Evolutionary conservation across 2,113 vertebrate species (phyloP).

Genomic region (Myxocyprinus asiaticus): DNA sequence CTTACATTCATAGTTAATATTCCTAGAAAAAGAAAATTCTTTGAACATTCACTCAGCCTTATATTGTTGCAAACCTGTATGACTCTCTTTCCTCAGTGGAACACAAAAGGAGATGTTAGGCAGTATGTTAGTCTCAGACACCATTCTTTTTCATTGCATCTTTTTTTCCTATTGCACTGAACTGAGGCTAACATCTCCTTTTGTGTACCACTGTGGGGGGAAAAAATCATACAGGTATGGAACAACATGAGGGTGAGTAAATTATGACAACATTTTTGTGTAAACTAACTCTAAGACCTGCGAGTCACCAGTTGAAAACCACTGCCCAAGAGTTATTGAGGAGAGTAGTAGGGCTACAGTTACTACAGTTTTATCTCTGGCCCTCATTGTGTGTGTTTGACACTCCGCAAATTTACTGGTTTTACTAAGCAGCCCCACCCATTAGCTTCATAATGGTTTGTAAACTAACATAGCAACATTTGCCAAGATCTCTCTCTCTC

Average conservation of each 20-base stretch:
- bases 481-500: background rate
- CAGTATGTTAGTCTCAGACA: too few species aligned
- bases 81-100: too few species aligned
- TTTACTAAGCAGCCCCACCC: constrained; percentile 10
- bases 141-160: too few species aligned
- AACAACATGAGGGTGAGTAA: background rate
- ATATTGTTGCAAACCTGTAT: too few species aligned
- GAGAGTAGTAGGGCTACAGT: background rate
- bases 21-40: too few species aligned
- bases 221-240: background rate
- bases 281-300: background rate
- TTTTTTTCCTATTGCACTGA: too few species aligned
- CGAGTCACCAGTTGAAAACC: too few species aligned
- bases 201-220: too few species aligned
- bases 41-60: too few species aligned
- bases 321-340: background rate
- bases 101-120: too few species aligned
- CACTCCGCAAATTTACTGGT: background rate
- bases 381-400: background rate
- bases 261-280: background rate
- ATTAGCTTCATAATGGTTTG: background rate
- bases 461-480: background rate
- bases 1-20: too few species aligned
- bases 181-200: too few species aligned
- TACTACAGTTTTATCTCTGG: background rate